Percentiles rank a stretch among this genome's conserved stretches.
phyloP scores from a whole-genome alignment of 1,140 invertebrate genomes.

The Micrasema longulum region DNA sequence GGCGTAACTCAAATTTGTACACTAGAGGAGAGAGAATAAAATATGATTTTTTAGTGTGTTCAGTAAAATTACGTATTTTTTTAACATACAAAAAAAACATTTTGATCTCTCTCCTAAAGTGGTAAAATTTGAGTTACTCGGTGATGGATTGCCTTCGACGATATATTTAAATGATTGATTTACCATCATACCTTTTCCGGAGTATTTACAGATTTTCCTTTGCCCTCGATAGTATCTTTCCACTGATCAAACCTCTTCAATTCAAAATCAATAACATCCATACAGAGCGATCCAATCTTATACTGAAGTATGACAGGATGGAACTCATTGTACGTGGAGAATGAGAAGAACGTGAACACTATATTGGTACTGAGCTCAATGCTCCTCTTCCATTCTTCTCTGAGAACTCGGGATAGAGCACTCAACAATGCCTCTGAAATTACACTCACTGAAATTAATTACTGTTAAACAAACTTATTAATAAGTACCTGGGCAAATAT shows the following conservation, averaged over 20 bases:
- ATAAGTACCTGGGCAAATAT: too few relatives aligned
- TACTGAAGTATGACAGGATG: conserved; percentile 85
- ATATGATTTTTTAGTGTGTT: too few relatives aligned
- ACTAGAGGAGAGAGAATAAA: too few relatives aligned
- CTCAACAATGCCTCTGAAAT: conserved; percentile 93
- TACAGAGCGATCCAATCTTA: conserved; percentile 92
- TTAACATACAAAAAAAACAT: too few relatives aligned
- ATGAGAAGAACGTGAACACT: conserved; percentile 96
- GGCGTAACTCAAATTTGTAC: too few relatives aligned
- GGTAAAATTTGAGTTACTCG: too few relatives aligned
- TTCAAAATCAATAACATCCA: conserved; percentile 97
- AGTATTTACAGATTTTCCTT: conserved; percentile 64
- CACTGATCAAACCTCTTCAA: conserved; percentile 92
- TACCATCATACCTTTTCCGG: conserved; percentile 64
- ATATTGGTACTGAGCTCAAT: conserved; percentile 97
- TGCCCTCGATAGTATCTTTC: conserved; percentile 88
- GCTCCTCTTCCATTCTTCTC: conserved; percentile 97
- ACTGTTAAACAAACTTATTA: too few relatives aligned
- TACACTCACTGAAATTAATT: conserved; percentile 41
- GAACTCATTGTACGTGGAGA: conserved; percentile 96
- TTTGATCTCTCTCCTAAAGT: too few relatives aligned
- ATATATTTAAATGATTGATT: too few relatives aligned
- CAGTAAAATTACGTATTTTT: too few relatives aligned
- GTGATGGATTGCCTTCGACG: too few relatives aligned
- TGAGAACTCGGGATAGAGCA: conserved; percentile 91